Evolutionary conservation across 2,113 vertebrate genomes (phyloP).

Genomic region (Thermophis baileyi): DNA sequence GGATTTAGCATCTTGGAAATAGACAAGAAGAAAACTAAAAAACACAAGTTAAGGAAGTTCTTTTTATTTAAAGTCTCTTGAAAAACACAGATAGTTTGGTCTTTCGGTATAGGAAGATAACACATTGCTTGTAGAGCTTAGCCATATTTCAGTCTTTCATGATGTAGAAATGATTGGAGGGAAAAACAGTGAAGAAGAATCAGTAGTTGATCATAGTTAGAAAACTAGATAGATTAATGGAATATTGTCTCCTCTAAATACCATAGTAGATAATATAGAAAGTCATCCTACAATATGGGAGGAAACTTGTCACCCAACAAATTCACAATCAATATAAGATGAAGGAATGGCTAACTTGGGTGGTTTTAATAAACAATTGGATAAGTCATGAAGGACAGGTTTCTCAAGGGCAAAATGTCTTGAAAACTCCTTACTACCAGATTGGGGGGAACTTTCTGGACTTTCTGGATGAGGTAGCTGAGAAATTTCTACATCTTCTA

Average conservation of each 20-base stretch:
- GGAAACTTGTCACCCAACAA: neutral
- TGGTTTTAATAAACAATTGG: neutral
- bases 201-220: neutral
- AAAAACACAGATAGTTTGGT: neutral
- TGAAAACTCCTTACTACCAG: neutral
- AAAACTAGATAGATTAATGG: neutral
- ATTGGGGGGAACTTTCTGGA: neutral
- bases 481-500: constrained; percentile 8
- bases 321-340: neutral
- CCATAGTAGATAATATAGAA: neutral
- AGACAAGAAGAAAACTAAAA: neutral
- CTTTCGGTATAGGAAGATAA: neutral
- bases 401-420: neutral
- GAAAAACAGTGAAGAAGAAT: neutral
- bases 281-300: neutral
- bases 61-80: neutral
- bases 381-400: neutral
- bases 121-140: neutral
- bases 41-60: neutral
- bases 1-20: neutral
- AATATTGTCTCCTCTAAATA: neutral
- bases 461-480: neutral
- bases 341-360: neutral
- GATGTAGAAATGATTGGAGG: neutral
- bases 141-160: neutral